A percentile compares a stretch with the other conserved stretches of the same genome.
These are phyloP conservation scores for Stomorhina lunata DNA, from an alignment of 2,888 invertebrate genomes.

Conservation along the genomic window DNA sequence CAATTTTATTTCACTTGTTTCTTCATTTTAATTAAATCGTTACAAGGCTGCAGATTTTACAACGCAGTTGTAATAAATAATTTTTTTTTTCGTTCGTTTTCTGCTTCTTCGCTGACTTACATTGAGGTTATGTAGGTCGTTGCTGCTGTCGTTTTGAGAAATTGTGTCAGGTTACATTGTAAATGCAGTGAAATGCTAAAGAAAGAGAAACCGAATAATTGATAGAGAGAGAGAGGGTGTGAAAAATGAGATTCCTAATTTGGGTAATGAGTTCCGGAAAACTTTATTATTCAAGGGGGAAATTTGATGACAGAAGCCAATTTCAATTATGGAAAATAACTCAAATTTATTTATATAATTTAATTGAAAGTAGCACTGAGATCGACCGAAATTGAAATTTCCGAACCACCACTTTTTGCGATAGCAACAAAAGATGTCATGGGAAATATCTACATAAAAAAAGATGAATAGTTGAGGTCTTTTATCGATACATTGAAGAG, in stretches of 20 bases:
- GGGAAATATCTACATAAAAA: too few relatives aligned
- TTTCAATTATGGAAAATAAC: too few relatives aligned
- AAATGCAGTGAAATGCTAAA: too few relatives aligned
- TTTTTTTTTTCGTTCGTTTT: neutral
- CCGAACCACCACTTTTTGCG: too few relatives aligned
- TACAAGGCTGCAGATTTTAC: slow-evolving; percentile 61
- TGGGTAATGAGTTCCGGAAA: neutral
- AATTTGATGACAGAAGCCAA: too few relatives aligned
- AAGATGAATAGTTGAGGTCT: too few relatives aligned
- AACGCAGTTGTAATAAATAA: slow-evolving; percentile 57
- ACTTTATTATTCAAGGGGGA: neutral
- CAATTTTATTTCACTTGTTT: neutral
- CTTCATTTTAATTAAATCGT: slow-evolving; percentile 50
- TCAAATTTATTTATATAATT: too few relatives aligned
- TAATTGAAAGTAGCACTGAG: too few relatives aligned
- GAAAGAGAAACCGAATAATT: neutral
- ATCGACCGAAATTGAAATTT: too few relatives aligned
- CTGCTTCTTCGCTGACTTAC: neutral
- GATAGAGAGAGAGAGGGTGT: neutral
- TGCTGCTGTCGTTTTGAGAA: neutral
- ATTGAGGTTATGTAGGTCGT: slow-evolving; percentile 37
- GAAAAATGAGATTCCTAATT: neutral
- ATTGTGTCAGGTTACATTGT: neutral
- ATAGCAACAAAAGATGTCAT: too few relatives aligned
- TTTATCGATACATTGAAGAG: too few relatives aligned